Percentiles rank a stretch among this genome's conserved stretches.
Evolutionary conservation across 2,113 vertebrate genomes (phyloP).

Genomic region (Xenopus laevis): DNA sequence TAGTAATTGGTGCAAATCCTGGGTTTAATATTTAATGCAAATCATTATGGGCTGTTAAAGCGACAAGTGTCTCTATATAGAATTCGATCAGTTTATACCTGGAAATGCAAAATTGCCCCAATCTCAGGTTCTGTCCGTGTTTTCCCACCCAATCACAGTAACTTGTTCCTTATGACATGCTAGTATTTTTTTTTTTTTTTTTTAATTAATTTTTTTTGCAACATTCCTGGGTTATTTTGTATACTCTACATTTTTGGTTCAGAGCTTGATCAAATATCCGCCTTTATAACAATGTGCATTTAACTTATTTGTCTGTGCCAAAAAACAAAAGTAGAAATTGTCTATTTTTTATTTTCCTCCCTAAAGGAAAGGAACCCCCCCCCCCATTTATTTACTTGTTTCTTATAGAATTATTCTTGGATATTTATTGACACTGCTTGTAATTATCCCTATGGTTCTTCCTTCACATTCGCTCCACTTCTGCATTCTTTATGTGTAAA

Average conservation of each 20-base stretch:
- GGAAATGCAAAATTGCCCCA: too few species aligned
- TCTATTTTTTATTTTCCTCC: background rate
- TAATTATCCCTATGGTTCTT: constrained; percentile 68
- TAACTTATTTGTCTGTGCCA: constrained; percentile 70
- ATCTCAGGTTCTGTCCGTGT: background rate
- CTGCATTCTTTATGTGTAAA: constrained; percentile 80
- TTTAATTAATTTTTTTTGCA: too few species aligned
- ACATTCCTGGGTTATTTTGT: constrained; percentile 70
- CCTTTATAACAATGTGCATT: constrained; percentile 63
- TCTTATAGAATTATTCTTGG: constrained; percentile 69
- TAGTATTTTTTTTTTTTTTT: too few species aligned
- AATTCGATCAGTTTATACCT: too few species aligned
- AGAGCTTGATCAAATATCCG: constrained; percentile 55
- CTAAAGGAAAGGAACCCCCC: constrained; percentile 60
- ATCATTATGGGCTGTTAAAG: background rate
- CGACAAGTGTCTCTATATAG: background rate
- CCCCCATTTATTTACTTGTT: constrained; percentile 62
- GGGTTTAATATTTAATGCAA: too few species aligned
- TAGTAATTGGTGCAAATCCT: too few species aligned
- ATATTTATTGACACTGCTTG: constrained; percentile 84
- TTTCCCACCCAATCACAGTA: background rate
- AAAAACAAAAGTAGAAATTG: constrained; percentile 44
- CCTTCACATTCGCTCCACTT: constrained; percentile 78
- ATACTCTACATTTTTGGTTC: too few species aligned
- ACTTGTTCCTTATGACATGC: background rate